Conservation (phyloP, 1,140 invertebrate genomes). For the Trigoniulus corallinus region DNA sequence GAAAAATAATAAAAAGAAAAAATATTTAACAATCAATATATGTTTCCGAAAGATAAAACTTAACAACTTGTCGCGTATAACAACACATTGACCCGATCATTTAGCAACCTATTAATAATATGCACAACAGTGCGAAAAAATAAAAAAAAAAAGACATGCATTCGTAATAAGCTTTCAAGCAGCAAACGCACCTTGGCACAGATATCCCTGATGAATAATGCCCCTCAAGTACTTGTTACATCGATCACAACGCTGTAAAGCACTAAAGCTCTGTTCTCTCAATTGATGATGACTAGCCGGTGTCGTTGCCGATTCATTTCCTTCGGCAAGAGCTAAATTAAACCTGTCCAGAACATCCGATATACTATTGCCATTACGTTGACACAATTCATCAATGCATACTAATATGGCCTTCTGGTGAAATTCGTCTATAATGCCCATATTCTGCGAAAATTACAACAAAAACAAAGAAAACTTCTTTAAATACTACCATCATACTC, state of each 20-base stretch:
- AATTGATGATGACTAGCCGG: slow-evolving; percentile 34
- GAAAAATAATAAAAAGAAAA: too few relatives aligned
- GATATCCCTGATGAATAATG: slow-evolving; percentile 49
- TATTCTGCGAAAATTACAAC: slow-evolving; percentile 35
- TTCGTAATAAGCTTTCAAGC: slow-evolving; percentile 17
- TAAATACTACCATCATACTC: too few relatives aligned
- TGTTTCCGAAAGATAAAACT: too few relatives aligned
- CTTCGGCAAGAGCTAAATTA: neutral
- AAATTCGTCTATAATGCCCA: slow-evolving; percentile 60
- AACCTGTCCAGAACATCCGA: neutral
- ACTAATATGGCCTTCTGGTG: slow-evolving; percentile 51
- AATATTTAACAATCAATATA: too few relatives aligned
- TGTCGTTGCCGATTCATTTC: slow-evolving; percentile 1
- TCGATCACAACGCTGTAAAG: slow-evolving; percentile 50
- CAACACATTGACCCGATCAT: too few relatives aligned
- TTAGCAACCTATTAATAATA: neutral
- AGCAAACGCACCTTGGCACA: slow-evolving; percentile 63
- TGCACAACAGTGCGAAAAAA: neutral
- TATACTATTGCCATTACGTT: slow-evolving; percentile 19
- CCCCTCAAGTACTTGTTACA: slow-evolving; percentile 57
- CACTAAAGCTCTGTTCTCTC: slow-evolving; percentile 46
- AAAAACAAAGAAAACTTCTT: too few relatives aligned
- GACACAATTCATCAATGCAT: slow-evolving; percentile 49
- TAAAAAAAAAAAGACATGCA: slow-evolving; percentile 4
- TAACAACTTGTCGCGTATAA: too few relatives aligned